Evolutionary conservation across 1,140 invertebrate genomes (phyloP).

Genomic region (Heterodera schachtii): DNA sequence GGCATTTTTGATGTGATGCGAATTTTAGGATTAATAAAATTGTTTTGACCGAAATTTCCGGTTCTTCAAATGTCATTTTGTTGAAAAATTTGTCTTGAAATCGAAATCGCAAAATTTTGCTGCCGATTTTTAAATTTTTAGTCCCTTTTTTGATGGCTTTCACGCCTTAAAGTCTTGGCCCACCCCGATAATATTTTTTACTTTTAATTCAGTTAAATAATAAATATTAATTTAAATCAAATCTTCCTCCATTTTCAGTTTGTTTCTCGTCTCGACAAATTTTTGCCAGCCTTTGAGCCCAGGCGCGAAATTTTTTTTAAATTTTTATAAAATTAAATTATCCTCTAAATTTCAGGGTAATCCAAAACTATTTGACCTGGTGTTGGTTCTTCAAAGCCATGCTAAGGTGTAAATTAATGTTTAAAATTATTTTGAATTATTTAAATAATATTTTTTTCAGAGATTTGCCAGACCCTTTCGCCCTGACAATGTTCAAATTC

Average conservation of each 20-base stretch:
- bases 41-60: too few species aligned
- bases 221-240: too few species aligned
- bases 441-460: conserved; percentile 50
- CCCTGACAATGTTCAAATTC: conserved; percentile 65
- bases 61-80: too few species aligned
- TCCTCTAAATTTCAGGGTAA: conserved; percentile 44
- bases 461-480: conserved; percentile 64
- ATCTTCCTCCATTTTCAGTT: conserved; percentile 31
- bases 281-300: conserved; percentile 58
- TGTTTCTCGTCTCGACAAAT: conserved; percentile 56
- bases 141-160: too few species aligned
- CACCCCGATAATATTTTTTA: background rate
- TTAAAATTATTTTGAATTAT: background rate
- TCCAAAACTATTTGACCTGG: conserved; percentile 63
- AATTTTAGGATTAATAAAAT: too few species aligned
- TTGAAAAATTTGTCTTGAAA: too few species aligned
- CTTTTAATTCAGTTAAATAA: background rate
- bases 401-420: conserved; percentile 24
- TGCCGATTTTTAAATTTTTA: too few species aligned
- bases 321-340: background rate
- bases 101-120: too few species aligned
- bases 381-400: conserved; percentile 65
- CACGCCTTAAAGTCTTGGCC: too few species aligned
- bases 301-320: conserved; percentile 41
- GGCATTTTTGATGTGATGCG: too few species aligned